These are phyloP conservation scores for Chanos chanos DNA, from an alignment of 2,797 vertebrate genomes.

Conservation along the genomic window DNA sequence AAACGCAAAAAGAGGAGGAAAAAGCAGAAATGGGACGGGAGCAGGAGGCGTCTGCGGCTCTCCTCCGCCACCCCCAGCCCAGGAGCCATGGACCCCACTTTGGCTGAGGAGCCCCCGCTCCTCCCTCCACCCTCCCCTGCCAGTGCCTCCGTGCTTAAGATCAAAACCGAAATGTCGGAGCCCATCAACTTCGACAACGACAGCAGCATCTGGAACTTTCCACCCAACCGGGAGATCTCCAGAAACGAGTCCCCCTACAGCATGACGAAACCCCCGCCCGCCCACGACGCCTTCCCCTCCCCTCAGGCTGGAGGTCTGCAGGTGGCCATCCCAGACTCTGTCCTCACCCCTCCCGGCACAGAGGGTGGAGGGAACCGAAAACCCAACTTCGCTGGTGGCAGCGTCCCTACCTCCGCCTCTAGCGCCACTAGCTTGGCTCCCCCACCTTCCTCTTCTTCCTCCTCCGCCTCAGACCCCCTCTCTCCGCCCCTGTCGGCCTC, in stretches of 20 bases:
- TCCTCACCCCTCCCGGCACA: slow-evolving; percentile 91
- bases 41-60: slow-evolving; percentile 43
- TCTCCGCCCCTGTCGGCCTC: slow-evolving; percentile 98
- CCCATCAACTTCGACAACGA: slow-evolving; percentile 99
- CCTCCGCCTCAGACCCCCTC: slow-evolving; percentile 85
- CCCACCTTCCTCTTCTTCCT: slow-evolving; percentile 61
- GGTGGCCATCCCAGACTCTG: slow-evolving; percentile 93
- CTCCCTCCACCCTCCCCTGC: slow-evolving; percentile 81
- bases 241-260: slow-evolving; percentile 96
- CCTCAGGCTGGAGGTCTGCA: slow-evolving; percentile 82
- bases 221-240: slow-evolving; percentile 96
- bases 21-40: slow-evolving; percentile 87
- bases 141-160: slow-evolving; percentile 90
- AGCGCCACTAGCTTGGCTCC: slow-evolving; percentile 70
- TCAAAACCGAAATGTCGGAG: slow-evolving; percentile 98
- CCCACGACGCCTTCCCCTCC: slow-evolving; percentile 87
- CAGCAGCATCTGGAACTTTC: slow-evolving; percentile 99
- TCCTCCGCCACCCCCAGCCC: slow-evolving; percentile 81
- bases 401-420: slow-evolving; percentile 72
- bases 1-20: slow-evolving; percentile 92
- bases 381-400: slow-evolving; percentile 81
- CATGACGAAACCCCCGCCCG: slow-evolving; percentile 82
- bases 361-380: slow-evolving; percentile 84
- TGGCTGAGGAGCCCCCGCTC: slow-evolving; percentile 84
- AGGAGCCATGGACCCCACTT: slow-evolving; percentile 71